Percentiles rank a stretch among this genome's conserved stretches.
phyloP scores from a whole-genome alignment of 2,113 vertebrate genomes.

The Origma solitaria region DNA sequence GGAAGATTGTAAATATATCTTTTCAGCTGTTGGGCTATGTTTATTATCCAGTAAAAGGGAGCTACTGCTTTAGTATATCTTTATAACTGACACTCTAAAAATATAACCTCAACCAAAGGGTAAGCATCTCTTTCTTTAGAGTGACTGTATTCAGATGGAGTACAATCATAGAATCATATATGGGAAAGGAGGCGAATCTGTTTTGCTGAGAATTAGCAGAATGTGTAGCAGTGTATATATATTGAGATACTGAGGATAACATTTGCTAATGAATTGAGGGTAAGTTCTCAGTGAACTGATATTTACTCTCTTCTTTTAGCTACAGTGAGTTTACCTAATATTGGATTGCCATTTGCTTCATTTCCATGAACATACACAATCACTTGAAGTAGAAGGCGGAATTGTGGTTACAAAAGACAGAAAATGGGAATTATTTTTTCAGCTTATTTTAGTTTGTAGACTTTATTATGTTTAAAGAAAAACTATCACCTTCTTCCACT shows the following conservation, averaged over 20 bases:
- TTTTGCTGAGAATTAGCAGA: background rate
- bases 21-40: slow-evolving; percentile 60
- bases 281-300: background rate
- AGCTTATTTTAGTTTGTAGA: background rate
- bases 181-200: background rate
- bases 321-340: background rate
- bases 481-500: background rate
- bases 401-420: background rate
- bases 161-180: background rate
- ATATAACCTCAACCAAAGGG: slow-evolving; percentile 29
- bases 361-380: background rate
- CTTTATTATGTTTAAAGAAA: background rate
- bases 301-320: background rate
- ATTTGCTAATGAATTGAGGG: background rate
- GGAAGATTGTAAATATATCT: slow-evolving; percentile 57
- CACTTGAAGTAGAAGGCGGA: background rate
- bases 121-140: background rate
- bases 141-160: background rate
- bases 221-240: background rate
- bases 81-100: slow-evolving; percentile 46
- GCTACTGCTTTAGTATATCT: slow-evolving; percentile 43
- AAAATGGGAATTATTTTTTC: background rate
- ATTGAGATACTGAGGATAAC: background rate
- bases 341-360: background rate
- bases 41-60: slow-evolving; percentile 53